Base-by-base conservation (phyloP, 1,140 invertebrate species). In the Campoletis sonorensis region DNA sequence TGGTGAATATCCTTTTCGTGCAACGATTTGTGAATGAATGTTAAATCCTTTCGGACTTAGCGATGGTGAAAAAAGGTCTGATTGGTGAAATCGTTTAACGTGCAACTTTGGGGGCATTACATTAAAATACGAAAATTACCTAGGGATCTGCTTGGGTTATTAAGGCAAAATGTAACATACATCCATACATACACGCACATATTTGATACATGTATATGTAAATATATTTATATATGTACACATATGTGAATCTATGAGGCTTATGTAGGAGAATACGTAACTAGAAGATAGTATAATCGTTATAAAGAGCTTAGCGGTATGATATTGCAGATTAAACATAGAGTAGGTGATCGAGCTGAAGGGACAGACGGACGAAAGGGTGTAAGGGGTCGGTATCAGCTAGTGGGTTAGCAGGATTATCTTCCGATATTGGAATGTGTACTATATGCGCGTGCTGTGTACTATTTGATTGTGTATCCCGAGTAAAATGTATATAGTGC, bases 281-380 rank as follows among this genome's bases (percentile, higher is more conserved):
- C 61, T 61, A 26, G 37, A 78, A 78, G 76, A 64, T 78, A 67
- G 61, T 78, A 64, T 78, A 78, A 78, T 78, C 76, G 61, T 78
- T 78, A 70, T 70, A 78, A 64, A 78, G 76, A 61, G 76, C 76
- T 78, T 78, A 78, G 33, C 45, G 76, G 61, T 64, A 64, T 78
- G 76, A 78, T 78, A 78, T 78, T 78, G 76, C 76, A 78, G 76
- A 78, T 78, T 78, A 78, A 78, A 78, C 76, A 78, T 78, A 78
- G 30, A 37, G 54, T 78, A 49, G 40, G 73, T 15, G 51, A 64
- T 77, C 51, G 27, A 61, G 73, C 26, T 58, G 21, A n/a, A 58
- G 54, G 51, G 30, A 27, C 16, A 33, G 30, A 33, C 16, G 67
- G 27, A 33, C 15, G 26, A 16, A 18, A n/a, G 67, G 67, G 61